Evolutionary conservation across 2,113 vertebrate genomes (phyloP).

Genomic region (Empidonax alnorum): DNA sequence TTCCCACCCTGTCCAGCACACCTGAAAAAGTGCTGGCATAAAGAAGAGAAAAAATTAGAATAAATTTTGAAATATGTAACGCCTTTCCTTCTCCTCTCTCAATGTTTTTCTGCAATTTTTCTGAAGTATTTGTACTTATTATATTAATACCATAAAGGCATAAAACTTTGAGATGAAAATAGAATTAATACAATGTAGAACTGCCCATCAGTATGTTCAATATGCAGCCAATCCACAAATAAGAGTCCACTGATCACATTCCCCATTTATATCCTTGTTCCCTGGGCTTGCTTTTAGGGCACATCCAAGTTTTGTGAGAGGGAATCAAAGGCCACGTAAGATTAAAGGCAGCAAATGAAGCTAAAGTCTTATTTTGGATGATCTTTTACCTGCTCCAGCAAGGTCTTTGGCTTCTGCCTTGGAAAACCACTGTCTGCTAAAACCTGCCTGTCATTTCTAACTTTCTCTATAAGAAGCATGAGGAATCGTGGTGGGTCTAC

Average conservation of each 20-base stretch:
- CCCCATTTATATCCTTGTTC: not conserved
- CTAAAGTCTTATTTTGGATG: not conserved
- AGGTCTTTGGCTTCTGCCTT: not conserved
- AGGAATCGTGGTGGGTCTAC: not conserved
- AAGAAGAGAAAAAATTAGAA: not conserved
- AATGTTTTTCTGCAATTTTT: not conserved
- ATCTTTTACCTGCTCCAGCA: not conserved
- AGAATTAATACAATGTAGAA: not conserved
- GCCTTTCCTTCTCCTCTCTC: not conserved
- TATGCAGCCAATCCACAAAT: not conserved
- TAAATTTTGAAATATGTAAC: not conserved
- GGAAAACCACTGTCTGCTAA: not conserved
- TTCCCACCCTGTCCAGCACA: not conserved
- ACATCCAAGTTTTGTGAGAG: not conserved
- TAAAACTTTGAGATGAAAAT: not conserved
- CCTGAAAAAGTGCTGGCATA: not conserved
- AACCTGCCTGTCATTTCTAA: not conserved
- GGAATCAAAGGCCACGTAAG: not conserved
- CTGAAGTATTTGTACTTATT: not conserved
- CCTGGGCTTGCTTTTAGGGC: not conserved
- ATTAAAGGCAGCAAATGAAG: not conserved
- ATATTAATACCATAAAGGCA: not conserved
- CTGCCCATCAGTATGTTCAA: not conserved
- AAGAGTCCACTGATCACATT: not conserved
- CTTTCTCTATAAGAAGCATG: not conserved